Base-by-base conservation (phyloP, 1,140 invertebrate species). In the Drosophila triauraria region DNA sequence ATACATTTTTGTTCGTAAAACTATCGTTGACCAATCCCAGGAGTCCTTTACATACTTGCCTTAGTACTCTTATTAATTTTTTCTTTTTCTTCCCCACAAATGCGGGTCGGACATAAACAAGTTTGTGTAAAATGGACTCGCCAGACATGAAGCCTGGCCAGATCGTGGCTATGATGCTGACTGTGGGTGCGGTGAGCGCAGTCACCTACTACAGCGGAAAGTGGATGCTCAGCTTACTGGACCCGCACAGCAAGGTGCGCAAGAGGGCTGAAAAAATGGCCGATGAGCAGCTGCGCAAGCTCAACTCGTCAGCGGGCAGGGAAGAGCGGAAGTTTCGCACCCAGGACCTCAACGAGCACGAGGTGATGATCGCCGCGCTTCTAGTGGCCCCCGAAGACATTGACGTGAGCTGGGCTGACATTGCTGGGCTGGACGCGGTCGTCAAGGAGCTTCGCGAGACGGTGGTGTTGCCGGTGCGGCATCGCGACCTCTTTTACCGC, bases 341-440 rank as follows among this genome's bases (percentile, higher is more conserved):
- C 30, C 94, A 94, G 57, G 94, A 96, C 67, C 93, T 98, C 35
- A 96, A 95, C 0, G 98, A 99, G 91, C 97, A 99, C 93, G 98
- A 99, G 94, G 95, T 99, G 94, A 96, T 98, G 93, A 98, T 99
- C 86, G 98, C 98, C 7, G 96, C 96, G 42, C 97, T 99, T 93
- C 94, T 99, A 43, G 96, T 99, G 1, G 96, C 98, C 87, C 98
- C 98, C 1, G 93, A 95, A 64, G 96, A 97, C 75, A 97, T 99
- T 20, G 95, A 94, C 76, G 95, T 98, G 17, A 94, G 95, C 38
- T 99, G 98, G 98, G 93, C 95, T 8, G 96, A 98, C 91, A 99
- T 99, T 77, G 98, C 98, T 27, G 98, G 98, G 0, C 93, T 99
- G 38, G 97, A 98, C 80, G 93, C 94, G 44, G 94, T 98, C 6